These are phyloP conservation scores for Nysson spinosus DNA, from an alignment of 2,888 invertebrate genomes.

Conservation along the genomic window DNA sequence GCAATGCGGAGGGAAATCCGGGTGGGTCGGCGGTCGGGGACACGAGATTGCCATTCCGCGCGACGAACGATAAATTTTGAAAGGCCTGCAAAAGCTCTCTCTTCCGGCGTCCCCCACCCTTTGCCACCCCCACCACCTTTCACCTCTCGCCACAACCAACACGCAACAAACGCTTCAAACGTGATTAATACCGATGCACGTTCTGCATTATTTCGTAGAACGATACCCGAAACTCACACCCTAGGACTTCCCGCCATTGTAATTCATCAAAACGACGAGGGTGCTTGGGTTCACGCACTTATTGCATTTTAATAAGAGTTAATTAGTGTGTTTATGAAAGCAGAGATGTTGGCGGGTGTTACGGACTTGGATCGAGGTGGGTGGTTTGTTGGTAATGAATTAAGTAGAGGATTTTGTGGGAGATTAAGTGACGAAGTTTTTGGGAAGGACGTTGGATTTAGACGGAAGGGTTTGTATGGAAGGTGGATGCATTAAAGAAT, in stretches of 20 bases:
- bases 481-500: no score
- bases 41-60: constrained; percentile 23
- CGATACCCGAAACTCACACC: no score
- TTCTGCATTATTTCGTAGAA: constrained; percentile 53
- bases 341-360: no score
- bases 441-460: no score
- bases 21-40: constrained; percentile 4
- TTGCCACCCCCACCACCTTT: not conserved
- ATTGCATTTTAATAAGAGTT: constrained; percentile 43
- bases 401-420: no score
- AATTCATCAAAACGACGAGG: constrained; percentile 61
- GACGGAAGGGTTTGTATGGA: no score
- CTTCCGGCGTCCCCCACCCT: not conserved
- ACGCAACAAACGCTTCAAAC: constrained; percentile 47
- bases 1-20: constrained; percentile 13
- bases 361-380: no score
- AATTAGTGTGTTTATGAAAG: no score
- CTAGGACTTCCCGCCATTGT: constrained; percentile 10
- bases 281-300: constrained; percentile 22
- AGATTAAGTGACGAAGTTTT: no score
- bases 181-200: constrained; percentile 59
- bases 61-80: constrained; percentile 37
- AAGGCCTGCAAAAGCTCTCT: constrained; percentile 35
- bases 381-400: no score
- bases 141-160: constrained; percentile 19